Evolutionary conservation across 2,888 invertebrate species (phyloP), one percentile per base, ranked within the genome.

Genomic region (Cantharis nigra): DNA sequence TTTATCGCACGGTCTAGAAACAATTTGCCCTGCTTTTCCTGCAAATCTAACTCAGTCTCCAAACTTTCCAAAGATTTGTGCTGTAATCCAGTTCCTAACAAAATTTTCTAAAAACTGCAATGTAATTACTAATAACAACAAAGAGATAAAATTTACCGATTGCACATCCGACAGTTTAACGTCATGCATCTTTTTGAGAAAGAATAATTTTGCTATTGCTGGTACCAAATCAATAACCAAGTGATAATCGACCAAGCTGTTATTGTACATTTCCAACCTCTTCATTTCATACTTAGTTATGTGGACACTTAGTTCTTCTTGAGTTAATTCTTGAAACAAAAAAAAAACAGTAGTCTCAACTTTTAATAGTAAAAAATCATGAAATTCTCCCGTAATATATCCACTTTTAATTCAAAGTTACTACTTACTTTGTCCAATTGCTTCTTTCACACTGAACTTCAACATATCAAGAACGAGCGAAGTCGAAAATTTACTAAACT

Each of bases 181-280:
- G 63, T 91, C 91, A 0, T 91, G 91, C 81, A 94, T 89, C 83
- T 92, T 91, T 5, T 91, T 91, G 78, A 94, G 91, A 89, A 97
- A 98, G 85, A 94, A 95, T 5, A 98, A 88, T 78, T 91, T 90
- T 0, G 96, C 93, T 0, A 99, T 86, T 0, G 93, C 91, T 0
- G 94, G 93, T 69, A 98, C 89, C 71, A 99, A 89, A 88, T 99
- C 99, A 79, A 95, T 92, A 63, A 99, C 94, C 28, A 98, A 92
- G 81, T 98, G 94, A 90, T 97, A 97, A 89, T 99, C 99, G 0
- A 95, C 95, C 90, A 98, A 93, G 87, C 98, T 98, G 18, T 95
- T 92, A 33, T 95, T 92, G 89, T 98, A 99, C 85, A 95, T 91
- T 87, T 98, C 97, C 72, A 99, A 88, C 2, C 99, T 91, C 84